Percentiles rank a stretch among this genome's conserved stretches.
Evolutionary conservation across 2,888 invertebrate genomes (phyloP).

Genomic region (Dicyrtoma fusca): DNA sequence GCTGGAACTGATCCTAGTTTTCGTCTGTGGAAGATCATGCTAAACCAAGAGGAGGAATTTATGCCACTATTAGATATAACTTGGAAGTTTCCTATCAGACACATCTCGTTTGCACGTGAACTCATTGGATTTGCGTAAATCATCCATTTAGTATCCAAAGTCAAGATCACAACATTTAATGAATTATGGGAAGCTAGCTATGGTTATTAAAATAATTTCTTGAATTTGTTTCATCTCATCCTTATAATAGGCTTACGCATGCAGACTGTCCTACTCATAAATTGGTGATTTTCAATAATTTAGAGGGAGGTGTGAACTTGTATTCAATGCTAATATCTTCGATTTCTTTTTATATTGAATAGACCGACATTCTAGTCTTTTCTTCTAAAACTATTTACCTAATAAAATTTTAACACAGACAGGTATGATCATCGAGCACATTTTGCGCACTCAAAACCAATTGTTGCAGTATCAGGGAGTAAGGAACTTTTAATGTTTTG

Average conservation of each 20-base stretch:
- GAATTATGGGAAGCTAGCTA: no score
- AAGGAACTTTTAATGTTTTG: conserved; percentile 51
- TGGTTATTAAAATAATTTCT: no score
- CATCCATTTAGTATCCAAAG: no score
- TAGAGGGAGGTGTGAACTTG: conserved; percentile 43
- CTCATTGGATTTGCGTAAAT: conserved; percentile 48
- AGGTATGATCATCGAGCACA: conserved; percentile 49
- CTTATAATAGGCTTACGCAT: conserved; percentile 43
- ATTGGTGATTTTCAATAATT: conserved; percentile 53
- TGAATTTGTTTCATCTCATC: no score
- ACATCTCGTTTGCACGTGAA: conserved; percentile 48
- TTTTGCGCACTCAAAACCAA: conserved; percentile 48
- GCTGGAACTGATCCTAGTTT: conserved; percentile 50
- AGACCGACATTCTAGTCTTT: no score
- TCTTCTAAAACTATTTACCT: not conserved
- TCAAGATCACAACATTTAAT: no score
- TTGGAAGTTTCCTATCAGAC: conserved; percentile 52
- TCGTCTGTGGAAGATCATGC: conserved; percentile 52
- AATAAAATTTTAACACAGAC: conserved; percentile 36
- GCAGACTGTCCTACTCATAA: conserved; percentile 48
- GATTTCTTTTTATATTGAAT: conserved; percentile 8
- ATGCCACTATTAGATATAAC: conserved; percentile 53
- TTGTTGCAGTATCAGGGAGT: conserved; percentile 48
- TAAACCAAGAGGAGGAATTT: conserved; percentile 52
- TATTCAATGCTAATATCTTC: conserved; percentile 11